Percentiles rank a stretch among this genome's conserved stretches.
phyloP scores from a whole-genome alignment of 2,888 invertebrate species.

The Temnothorax ravouxi region DNA sequence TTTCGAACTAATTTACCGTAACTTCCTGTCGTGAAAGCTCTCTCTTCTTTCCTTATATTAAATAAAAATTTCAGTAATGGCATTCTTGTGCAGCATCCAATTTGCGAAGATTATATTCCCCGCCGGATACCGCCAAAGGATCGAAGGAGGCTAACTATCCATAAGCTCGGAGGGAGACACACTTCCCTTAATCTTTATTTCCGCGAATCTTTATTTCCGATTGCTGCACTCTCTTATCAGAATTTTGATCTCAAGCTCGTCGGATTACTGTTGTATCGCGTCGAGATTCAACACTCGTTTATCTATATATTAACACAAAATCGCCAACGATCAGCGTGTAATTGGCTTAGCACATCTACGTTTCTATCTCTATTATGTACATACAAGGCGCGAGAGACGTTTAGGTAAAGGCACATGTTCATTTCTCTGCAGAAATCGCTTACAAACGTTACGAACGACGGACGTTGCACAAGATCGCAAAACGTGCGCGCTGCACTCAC shows the following conservation, averaged over 20 bases:
- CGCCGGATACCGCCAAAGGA: neutral
- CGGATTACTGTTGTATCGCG: neutral
- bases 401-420: conserved; percentile 41
- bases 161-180: neutral
- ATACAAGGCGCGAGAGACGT: conserved; percentile 33
- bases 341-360: conserved; percentile 7
- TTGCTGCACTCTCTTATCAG: neutral
- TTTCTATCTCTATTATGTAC: conserved; percentile 44
- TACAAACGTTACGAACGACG: neutral
- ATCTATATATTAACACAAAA: neutral
- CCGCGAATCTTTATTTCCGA: neutral
- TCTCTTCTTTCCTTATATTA: conserved; percentile 40
- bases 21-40: conserved; percentile 54
- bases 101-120: conserved; percentile 41
- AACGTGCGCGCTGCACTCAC: neutral
- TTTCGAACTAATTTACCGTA: conserved; percentile 71
- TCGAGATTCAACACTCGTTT: neutral
- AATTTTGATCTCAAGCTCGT: neutral
- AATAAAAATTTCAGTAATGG: conserved; percentile 53
- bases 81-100: conserved; percentile 19
- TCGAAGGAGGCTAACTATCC: conserved; percentile 10
- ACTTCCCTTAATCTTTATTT: neutral
- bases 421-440: conserved; percentile 22
- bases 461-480: conserved; percentile 8
- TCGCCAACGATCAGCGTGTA: neutral